These are phyloP conservation scores for Phalanger gymnotis DNA, from an alignment of 2,797 vertebrate genomes.

Conservation along the genomic window DNA sequence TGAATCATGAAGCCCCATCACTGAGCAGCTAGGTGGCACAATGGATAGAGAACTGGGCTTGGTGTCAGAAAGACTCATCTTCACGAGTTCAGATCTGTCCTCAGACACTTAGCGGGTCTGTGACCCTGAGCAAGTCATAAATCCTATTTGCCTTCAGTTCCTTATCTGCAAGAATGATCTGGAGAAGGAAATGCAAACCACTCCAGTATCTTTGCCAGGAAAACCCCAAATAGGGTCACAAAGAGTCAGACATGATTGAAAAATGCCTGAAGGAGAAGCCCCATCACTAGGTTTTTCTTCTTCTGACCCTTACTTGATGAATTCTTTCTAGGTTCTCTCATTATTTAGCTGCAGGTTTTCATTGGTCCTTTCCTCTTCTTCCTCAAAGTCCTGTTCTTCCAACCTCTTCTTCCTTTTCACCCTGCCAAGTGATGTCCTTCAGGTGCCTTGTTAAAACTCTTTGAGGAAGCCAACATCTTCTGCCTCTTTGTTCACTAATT, in stretches of 20 bases:
- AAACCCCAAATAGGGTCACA: not conserved
- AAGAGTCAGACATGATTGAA: not conserved
- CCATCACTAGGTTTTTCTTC: not conserved
- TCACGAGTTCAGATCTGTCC: not conserved
- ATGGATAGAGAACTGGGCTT: not conserved
- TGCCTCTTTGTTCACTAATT: not conserved
- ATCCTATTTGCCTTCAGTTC: not conserved
- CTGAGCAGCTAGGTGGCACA: not conserved
- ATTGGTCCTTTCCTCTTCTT: not conserved
- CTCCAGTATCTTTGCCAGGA: not conserved
- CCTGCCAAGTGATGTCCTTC: not conserved
- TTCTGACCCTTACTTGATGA: not conserved
- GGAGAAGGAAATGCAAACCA: not conserved
- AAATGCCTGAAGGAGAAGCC: not conserved
- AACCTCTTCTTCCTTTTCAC: not conserved
- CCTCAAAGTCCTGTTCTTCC: not conserved
- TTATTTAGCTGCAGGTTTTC: not conserved
- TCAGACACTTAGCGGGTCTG: not conserved
- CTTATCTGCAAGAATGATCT: not conserved
- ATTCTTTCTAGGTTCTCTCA: not conserved
- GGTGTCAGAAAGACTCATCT: not conserved
- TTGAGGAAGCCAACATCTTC: not conserved
- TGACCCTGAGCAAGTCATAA: not conserved
- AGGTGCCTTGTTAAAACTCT: not conserved
- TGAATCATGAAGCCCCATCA: not conserved